A percentile compares a stretch with the other conserved stretches of the same genome.
These are phyloP conservation scores for Podocnemis expansa DNA, from an alignment of 2,113 vertebrate species.

Conservation along the genomic window DNA sequence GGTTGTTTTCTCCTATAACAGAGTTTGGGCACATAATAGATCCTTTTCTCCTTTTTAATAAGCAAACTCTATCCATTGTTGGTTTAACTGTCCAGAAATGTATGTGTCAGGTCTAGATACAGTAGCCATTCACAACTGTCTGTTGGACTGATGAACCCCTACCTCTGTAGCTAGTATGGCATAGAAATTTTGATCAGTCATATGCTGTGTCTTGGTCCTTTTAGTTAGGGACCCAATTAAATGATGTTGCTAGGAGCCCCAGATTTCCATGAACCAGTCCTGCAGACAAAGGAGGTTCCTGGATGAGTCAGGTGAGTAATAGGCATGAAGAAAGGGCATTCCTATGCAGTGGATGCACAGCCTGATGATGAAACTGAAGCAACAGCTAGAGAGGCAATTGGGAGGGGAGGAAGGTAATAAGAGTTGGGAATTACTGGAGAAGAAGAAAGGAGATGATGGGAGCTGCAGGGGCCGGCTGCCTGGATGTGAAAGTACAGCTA, in stretches of 20 bases:
- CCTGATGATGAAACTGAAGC: background rate
- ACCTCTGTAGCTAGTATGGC: background rate
- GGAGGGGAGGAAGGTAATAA: background rate
- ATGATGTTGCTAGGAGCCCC: background rate
- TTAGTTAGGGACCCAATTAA: background rate
- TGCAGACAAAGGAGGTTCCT: background rate
- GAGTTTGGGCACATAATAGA: background rate
- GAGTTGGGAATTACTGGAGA: background rate
- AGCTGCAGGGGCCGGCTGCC: background rate
- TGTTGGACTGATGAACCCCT: background rate
- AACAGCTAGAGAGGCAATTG: background rate
- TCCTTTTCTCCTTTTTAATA: background rate
- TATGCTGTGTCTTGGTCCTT: background rate
- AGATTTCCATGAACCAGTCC: no score
- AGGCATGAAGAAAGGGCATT: background rate
- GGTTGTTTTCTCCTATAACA: background rate
- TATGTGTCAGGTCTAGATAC: background rate
- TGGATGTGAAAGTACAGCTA: background rate
- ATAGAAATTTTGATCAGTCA: background rate
- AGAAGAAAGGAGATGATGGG: accelerated
- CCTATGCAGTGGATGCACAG: background rate
- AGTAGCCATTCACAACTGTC: background rate
- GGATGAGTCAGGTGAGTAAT: background rate
- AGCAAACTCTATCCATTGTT: background rate
- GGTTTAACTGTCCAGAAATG: background rate